Evolutionary conservation across 2,113 vertebrate species (phyloP), one percentile per base, ranked within the genome.

Genomic region (Arvicanthis niloticus): DNA sequence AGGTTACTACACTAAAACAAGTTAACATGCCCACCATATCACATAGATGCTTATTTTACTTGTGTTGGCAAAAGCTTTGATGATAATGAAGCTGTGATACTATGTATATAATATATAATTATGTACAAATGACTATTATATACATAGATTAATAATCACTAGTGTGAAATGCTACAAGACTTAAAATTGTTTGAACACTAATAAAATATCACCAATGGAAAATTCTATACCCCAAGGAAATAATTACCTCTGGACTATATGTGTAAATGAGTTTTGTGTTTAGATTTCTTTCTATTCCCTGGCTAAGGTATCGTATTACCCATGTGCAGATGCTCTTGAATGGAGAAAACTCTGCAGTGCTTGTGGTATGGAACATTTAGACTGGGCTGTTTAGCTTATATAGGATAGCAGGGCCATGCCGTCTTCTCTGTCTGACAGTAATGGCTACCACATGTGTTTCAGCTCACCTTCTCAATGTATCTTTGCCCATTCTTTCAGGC

Each of bases 391-490:
- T 86, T 56, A 53, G 12, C 16, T 37, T 77, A 42, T 48, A 1
- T 9, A 75, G 73, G 73, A 26, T 80, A 58, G 8, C 58, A 45
- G 53, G 68, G 34, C 22, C 70, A n/a, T 62, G 68, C 60, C 75
- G 8, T 89, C 37, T 91, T 48, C 7, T 91, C 89, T 93, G 16
- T 84, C 45, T 80, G 34, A 76, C 58, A 62, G 15, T 75, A 65
- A 42, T 72, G 77, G 77, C 19, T 92, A 11, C 40, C 22, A 0
- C 15, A 73, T 92, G 26, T 89, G 19, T 93, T 65, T 72, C 26
- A 93, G 10, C 87, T 95, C 53, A 80, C 7, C 48, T 94, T 96
- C 58, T 91, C n/a, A 77, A 60, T 56, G 37, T 56, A 65, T 82
- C 26, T 68, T 93, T 93, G 56, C 90, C 60, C 22, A 56, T 77